These are phyloP conservation scores for Psittacula cyanocephala DNA, from an alignment of 2,113 vertebrate species.

Conservation along the genomic window DNA sequence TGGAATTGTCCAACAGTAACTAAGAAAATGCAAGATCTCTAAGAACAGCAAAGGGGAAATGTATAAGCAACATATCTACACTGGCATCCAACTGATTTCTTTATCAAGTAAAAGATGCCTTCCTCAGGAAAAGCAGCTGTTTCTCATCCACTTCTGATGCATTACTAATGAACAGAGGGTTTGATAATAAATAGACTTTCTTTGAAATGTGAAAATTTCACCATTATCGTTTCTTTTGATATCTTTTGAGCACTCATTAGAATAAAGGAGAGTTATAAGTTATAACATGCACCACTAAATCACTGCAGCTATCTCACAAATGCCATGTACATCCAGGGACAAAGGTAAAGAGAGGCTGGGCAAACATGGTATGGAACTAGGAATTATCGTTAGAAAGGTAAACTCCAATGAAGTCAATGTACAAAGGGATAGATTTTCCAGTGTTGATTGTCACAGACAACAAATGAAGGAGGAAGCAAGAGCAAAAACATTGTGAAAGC, in stretches of 20 bases:
- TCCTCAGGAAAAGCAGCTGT: conserved; percentile 62
- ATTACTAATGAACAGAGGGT: conserved; percentile 70
- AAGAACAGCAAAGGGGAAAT: not conserved
- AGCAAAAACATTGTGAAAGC: not conserved
- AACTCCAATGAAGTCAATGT: not conserved
- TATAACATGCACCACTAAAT: conserved; percentile 7
- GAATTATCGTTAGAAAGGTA: not conserved
- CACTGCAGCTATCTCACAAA: conserved; percentile 16
- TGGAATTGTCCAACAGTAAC: not conserved
- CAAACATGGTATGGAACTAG: accelerated
- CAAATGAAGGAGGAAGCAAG: not conserved
- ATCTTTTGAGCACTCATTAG: conserved; percentile 69
- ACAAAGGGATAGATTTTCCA: not conserved
- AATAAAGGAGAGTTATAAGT: conserved; percentile 19
- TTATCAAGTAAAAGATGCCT: conserved; percentile 22
- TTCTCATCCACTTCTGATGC: conserved; percentile 64
- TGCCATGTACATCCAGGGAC: conserved; percentile 4
- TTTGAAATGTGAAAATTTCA: conserved; percentile 75
- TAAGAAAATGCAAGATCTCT: not conserved
- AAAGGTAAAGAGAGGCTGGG: not conserved
- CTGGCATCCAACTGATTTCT: not conserved
- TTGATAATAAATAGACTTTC: conserved; percentile 70
- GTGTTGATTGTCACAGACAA: not conserved
- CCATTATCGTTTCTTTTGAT: conserved; percentile 71
- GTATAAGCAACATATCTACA: not conserved